Base-by-base conservation (phyloP, 2,797 vertebrate species). In the Acomys russatus region DNA sequence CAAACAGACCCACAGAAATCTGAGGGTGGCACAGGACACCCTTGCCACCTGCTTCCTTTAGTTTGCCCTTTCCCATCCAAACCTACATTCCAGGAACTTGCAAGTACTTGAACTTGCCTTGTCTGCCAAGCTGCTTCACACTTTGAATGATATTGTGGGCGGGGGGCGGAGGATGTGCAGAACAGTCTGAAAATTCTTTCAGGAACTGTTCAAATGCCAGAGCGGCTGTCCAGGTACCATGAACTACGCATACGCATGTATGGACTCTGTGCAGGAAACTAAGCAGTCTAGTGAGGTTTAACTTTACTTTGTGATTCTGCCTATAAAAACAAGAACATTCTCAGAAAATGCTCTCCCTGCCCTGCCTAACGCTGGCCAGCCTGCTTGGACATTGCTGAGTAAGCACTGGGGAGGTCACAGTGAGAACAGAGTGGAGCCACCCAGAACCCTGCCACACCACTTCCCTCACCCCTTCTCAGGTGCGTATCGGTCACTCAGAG, bases 41-140 rank as follows among this genome's bases (percentile, higher is more conserved):
- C 44, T 84, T 1, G 44, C 86, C 78, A 94, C 78, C 63, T 61
- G 23, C 70, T 35, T 92, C 91, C 88, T 91, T 74, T 12, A 0
- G 22, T n/a, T 74, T 71, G 78, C n/a, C 90, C 77, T 96, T 96
- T 92, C 76, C 92, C 83, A 95, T 30, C 92, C 44, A 96, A 96
- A 92, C 92, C 64, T 85, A 83, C 33, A 94, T 71, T 91, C 44
- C 35, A 94, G 70, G 61, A 38, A 86, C 71, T 94, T 95, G 38
- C 78, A 90, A 94, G 79, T 93, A 84, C 80, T 94, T 78, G 77
- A 44, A 54, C 68, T 56, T 95, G 66, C 79, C 77, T 93, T 73
- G 92, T 49, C 85, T 35, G 49, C 54, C 71, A 94, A 18, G 66
- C 74, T 89, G 92, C 54, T 91, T 97, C 89, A 95, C 30, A 38